Evolutionary conservation across 1,140 invertebrate species (phyloP).

Genomic region (Bombus pascuorum): DNA sequence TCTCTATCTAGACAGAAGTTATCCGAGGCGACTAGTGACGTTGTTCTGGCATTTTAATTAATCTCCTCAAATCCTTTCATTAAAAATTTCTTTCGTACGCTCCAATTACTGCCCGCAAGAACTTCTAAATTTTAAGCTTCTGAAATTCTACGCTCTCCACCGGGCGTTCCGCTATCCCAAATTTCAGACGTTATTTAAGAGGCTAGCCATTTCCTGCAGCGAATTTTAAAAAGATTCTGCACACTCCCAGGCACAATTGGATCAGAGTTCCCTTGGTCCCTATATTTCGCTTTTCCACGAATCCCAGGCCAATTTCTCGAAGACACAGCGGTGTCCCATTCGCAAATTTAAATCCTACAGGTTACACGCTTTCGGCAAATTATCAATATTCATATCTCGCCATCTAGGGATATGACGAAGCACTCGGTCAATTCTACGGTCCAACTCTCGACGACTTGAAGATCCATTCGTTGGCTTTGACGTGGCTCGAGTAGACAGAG

Average conservation of each 20-base stretch:
- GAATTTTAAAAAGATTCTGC: not conserved
- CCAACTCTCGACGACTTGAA: not conserved
- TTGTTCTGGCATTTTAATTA: not conserved
- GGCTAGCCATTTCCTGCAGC: not conserved
- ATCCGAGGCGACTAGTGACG: not conserved
- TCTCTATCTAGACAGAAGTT: too few relatives aligned
- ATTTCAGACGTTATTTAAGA: not conserved
- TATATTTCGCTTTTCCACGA: not conserved
- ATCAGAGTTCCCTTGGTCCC: not conserved
- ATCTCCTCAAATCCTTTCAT: not conserved
- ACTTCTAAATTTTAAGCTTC: constrained; percentile 2
- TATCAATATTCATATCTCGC: constrained; percentile 9
- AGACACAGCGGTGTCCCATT: too few relatives aligned
- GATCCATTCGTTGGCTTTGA: constrained; percentile 8
- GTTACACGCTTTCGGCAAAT: not conserved
- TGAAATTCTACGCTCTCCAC: not conserved
- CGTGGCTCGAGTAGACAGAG: not conserved
- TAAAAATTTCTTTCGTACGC: not conserved
- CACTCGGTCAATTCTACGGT: not conserved
- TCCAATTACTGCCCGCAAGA: not conserved
- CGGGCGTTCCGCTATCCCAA: not conserved
- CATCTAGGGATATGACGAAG: not conserved
- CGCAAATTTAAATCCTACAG: not conserved
- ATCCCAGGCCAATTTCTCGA: not conserved
- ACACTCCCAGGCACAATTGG: not conserved